Evolutionary conservation across 2,888 invertebrate species (phyloP), one percentile per base, ranked within the genome.

Genomic region (Spodoptera littoralis): DNA sequence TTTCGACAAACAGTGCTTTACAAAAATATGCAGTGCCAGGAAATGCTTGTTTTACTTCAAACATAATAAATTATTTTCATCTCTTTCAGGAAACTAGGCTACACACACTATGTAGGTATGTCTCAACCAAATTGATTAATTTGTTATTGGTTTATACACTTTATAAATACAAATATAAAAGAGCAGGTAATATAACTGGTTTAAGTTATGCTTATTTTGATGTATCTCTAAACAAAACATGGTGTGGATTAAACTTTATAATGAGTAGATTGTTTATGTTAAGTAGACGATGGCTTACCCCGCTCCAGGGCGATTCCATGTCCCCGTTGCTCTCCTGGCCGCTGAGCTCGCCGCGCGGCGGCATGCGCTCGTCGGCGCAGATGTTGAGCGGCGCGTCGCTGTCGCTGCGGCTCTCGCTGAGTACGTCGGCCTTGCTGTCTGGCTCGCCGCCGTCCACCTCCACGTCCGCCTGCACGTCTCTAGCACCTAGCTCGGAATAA

Each of bases 261-360:
- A 36, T 45, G 27, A 46, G 13, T 36, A 46, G 9, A 45, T 47
- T 47, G 8, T 12, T n/a, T 18, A n/a, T 9, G 9, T 27, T 9
- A 22, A 3, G 30, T 5, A 30, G 8, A 24, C 0, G 22, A 48
- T 36, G 13, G 6, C 94, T 94, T 90, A 97, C 96, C 94, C 97
- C 96, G 89, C 96, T 96, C 96, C 97, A 97, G 2, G 97, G 96
- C 13, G 96, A 96, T 78, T 97, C 97, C 85, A 97, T 97, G 77
- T 97, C 97, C 11, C 97, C 97, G 84, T 97, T 97, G 90, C 97
- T 97, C 86, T 98, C 98, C 87, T 98, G 98, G 13, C 97, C 98
- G 12, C 97, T 98, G 47, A 98, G 95, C 90, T 98, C 98, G 1
- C 98, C 98, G 70, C 97, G 96, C 0, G 98, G 97, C 44, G 98